phyloP scores from a whole-genome alignment of 1,140 invertebrate species.

The Oryctes rhinoceros region DNA sequence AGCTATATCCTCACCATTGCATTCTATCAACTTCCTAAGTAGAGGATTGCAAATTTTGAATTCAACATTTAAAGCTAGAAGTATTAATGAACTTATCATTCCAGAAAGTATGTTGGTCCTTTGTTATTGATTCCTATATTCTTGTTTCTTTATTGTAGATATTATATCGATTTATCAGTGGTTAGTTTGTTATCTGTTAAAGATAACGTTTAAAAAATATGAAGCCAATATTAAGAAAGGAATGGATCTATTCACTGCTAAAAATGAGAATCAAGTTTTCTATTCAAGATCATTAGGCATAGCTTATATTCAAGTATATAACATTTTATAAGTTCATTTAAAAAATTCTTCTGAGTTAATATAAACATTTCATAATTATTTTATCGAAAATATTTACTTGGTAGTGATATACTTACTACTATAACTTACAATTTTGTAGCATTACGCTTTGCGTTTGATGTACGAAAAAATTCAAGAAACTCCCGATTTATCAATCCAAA shows the following conservation, averaged over 20 bases:
- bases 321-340: too few relatives aligned
- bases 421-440: slow-evolving; percentile 61
- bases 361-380: too few relatives aligned
- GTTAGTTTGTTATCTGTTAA: slow-evolving; percentile 82
- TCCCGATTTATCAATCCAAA: slow-evolving; percentile 61
- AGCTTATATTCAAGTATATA: slow-evolving; percentile 59
- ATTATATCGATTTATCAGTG: slow-evolving; percentile 66
- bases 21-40: slow-evolving; percentile 71
- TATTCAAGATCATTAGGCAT: slow-evolving; percentile 77
- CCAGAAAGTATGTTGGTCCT: slow-evolving; percentile 64
- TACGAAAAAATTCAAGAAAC: slow-evolving; percentile 65
- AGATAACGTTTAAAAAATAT: slow-evolving; percentile 73
- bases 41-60: slow-evolving; percentile 65
- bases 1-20: slow-evolving; percentile 66
- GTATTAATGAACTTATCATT: slow-evolving; percentile 62
- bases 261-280: slow-evolving; percentile 85
- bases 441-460: slow-evolving; percentile 70
- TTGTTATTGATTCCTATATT: background rate
- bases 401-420: too few relatives aligned
- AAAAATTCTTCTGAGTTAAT: too few relatives aligned
- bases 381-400: too few relatives aligned
- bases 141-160: slow-evolving; percentile 2
- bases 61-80: slow-evolving; percentile 62
- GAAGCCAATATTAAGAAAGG: slow-evolving; percentile 66
- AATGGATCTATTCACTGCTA: slow-evolving; percentile 74